Conservation (phyloP, 2,888 invertebrate genomes). For the Rhagonycha fulva region DNA sequence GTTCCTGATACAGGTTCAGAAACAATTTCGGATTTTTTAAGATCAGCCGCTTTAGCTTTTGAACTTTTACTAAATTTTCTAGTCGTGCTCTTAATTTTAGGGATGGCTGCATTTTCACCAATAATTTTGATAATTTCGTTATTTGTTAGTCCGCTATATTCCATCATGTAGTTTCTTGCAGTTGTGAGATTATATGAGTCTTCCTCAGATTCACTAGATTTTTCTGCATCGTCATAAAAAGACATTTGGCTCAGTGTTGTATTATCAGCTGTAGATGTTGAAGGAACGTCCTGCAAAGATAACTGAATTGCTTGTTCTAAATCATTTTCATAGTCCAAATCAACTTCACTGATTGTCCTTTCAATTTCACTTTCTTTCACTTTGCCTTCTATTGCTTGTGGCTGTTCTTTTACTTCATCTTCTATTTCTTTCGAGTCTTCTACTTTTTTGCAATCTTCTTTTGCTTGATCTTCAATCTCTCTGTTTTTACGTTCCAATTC, state of each 20-base stretch:
- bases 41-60: not conserved
- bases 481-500: constrained; percentile 25
- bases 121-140: constrained; percentile 68
- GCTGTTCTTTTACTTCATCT: not conserved
- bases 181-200: constrained; percentile 56
- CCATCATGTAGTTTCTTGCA: constrained; percentile 74
- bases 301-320: constrained; percentile 65
- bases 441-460: constrained; percentile 39
- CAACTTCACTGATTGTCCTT: constrained; percentile 37
- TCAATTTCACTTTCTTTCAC: not conserved
- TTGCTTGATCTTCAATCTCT: constrained; percentile 32
- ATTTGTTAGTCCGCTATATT: constrained; percentile 75
- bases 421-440: constrained; percentile 1
- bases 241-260: constrained; percentile 9
- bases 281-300: constrained; percentile 59
- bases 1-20: no score
- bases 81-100: not conserved
- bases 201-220: constrained; percentile 44
- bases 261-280: constrained; percentile 37
- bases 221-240: constrained; percentile 40
- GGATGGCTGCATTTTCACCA: constrained; percentile 18
- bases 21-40: not conserved
- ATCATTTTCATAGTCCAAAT: constrained; percentile 59
- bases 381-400: constrained; percentile 5
- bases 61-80: not conserved